phyloP scores from a whole-genome alignment of 2,113 vertebrate species.

The Rhynchomys soricoides region DNA sequence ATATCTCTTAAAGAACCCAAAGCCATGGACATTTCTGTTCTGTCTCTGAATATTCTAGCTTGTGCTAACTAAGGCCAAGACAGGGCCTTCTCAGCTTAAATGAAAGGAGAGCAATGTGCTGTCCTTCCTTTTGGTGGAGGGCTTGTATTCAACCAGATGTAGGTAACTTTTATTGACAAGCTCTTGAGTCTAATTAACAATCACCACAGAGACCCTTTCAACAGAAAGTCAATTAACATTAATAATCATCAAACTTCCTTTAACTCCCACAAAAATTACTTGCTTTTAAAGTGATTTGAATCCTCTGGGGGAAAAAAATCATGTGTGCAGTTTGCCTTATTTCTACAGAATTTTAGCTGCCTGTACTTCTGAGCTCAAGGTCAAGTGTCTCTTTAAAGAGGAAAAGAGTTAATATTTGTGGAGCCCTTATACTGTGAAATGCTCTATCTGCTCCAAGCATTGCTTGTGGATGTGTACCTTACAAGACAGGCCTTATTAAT shows the following conservation, averaged over 20 bases:
- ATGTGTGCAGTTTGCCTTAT: not conserved
- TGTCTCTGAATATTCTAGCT: not conserved
- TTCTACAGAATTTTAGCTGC: not conserved
- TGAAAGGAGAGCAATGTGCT: not conserved
- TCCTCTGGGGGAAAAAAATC: constrained; percentile 33
- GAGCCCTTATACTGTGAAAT: not conserved
- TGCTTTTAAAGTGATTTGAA: not conserved
- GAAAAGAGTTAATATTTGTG: not conserved
- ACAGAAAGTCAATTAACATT: not conserved
- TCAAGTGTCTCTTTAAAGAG: not conserved
- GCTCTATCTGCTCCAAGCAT: not conserved
- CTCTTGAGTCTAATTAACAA: not conserved
- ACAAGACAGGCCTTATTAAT: not conserved
- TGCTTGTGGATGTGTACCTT: not conserved
- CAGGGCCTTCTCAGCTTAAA: not conserved
- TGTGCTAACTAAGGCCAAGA: constrained; percentile 8
- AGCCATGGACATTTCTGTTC: not conserved
- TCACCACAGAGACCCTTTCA: not conserved
- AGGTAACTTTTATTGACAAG: not conserved
- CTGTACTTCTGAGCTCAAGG: not conserved
- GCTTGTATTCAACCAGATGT: not conserved
- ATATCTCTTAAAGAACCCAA: constrained; percentile 33
- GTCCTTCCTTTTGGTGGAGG: not conserved
- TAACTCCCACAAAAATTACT: not conserved
- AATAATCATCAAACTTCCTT: constrained; percentile 38